A percentile compares a stretch with the other conserved stretches of the same genome.
These are phyloP conservation scores for Scomber scombrus DNA, from an alignment of 2,113 vertebrate genomes.

Conservation along the genomic window DNA sequence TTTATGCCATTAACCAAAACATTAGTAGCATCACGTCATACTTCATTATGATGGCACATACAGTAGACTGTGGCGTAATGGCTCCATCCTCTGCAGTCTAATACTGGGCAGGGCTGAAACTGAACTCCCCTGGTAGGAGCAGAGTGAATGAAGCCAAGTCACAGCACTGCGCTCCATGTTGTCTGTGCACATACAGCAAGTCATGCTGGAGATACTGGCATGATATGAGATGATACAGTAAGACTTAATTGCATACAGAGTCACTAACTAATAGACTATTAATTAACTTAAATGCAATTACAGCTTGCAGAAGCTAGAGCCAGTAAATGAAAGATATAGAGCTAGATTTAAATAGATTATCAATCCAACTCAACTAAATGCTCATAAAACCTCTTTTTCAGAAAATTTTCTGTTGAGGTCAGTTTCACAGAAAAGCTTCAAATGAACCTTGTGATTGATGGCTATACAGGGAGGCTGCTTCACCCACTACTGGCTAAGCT, in stretches of 20 bases:
- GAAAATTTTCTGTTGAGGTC: not conserved
- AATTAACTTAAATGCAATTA: too few species aligned
- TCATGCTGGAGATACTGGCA: too few species aligned
- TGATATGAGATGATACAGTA: too few species aligned
- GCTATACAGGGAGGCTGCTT: not conserved
- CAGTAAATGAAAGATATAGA: too few species aligned
- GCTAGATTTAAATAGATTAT: too few species aligned
- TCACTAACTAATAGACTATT: too few species aligned
- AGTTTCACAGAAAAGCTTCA: not conserved
- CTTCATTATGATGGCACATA: not conserved
- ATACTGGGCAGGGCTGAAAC: constrained; percentile 27
- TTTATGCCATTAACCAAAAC: not conserved
- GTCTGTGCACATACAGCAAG: not conserved
- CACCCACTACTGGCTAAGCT: constrained; percentile 8
- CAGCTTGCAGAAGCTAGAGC: too few species aligned
- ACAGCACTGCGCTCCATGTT: not conserved
- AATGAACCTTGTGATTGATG: not conserved
- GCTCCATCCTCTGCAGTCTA: constrained; percentile 44
- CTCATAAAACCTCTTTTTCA: not conserved
- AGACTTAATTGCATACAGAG: too few species aligned
- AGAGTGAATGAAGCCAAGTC: not conserved
- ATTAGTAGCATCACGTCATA: not conserved
- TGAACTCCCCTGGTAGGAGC: constrained; percentile 30
- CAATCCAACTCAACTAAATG: too few species aligned
- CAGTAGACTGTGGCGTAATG: not conserved